Percentiles rank a stretch among this genome's conserved stretches.
Evolutionary conservation across 2,113 vertebrate genomes (phyloP).

Genomic region (Naja naja): DNA sequence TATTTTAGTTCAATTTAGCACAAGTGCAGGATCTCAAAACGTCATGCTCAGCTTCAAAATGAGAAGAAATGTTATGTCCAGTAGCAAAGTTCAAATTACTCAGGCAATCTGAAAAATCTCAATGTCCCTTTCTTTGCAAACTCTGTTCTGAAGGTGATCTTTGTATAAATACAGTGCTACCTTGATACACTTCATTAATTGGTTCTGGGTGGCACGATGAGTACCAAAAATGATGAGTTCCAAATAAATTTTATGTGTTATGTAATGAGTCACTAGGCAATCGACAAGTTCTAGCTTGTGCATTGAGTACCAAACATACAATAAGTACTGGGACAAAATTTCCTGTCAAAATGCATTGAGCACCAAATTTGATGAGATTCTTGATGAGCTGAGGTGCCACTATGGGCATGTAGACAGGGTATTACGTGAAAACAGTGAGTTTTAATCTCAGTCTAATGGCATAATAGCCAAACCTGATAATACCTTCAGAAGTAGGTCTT

Average conservation of each 20-base stretch:
- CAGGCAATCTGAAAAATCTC: background rate
- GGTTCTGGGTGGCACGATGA: background rate
- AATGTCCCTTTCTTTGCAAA: background rate
- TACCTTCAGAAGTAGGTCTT: background rate
- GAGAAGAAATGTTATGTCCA: background rate
- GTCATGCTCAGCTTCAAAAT: background rate
- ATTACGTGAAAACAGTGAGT: background rate
- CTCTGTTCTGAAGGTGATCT: background rate
- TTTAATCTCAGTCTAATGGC: background rate
- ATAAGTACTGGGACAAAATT: background rate
- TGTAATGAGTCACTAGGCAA: background rate
- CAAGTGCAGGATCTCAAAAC: background rate
- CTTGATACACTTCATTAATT: background rate
- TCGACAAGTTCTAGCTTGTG: background rate
- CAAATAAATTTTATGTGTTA: background rate
- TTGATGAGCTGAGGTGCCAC: too few relatives aligned
- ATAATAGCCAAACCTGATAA: background rate
- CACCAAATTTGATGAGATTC: background rate
- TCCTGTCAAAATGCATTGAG: background rate
- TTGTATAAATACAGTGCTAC: background rate
- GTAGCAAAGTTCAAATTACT: background rate
- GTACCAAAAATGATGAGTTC: background rate
- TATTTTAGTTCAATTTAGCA: background rate
- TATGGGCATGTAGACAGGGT: background rate
- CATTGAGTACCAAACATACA: background rate